Conservation (phyloP, 2,113 vertebrate species). For the Phocoena sinus region DNA sequence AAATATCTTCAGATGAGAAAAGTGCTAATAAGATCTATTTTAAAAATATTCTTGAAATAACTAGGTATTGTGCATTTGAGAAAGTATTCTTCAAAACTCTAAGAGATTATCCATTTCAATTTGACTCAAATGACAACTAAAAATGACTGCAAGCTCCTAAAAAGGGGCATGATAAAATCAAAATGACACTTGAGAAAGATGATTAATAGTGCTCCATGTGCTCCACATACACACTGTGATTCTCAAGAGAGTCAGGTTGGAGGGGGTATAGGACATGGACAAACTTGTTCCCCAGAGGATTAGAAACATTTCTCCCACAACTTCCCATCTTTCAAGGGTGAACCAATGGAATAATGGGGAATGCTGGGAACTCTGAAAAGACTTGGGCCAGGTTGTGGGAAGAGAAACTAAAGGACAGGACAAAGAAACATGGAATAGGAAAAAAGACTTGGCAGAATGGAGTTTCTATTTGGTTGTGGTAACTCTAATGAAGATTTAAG, state of each 20-base stretch:
- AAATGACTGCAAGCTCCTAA: background rate
- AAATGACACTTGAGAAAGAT: background rate
- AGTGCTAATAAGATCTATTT: constrained; percentile 15
- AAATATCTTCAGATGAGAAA: constrained; percentile 26
- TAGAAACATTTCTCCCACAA: background rate
- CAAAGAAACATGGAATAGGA: background rate
- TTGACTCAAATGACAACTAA: background rate
- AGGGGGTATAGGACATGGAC: background rate
- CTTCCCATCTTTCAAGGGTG: background rate
- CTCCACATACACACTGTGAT: background rate
- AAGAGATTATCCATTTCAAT: constrained; percentile 9
- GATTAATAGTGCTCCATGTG: background rate
- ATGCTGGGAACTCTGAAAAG: background rate
- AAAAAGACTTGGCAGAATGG: background rate
- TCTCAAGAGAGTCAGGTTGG: background rate
- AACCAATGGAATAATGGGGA: background rate
- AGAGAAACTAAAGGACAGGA: background rate
- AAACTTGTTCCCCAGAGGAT: background rate
- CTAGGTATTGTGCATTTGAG: constrained; percentile 1
- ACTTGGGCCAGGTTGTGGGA: background rate
- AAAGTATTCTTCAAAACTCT: constrained; percentile 36
- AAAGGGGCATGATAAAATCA: background rate
- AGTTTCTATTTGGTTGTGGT: background rate
- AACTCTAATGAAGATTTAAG: background rate
- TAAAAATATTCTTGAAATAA: constrained; percentile 38